A percentile compares a stretch with the other conserved stretches of the same genome.
Evolutionary conservation across 2,888 invertebrate genomes (phyloP).

Genomic region (Brassicogethes aeneus): DNA sequence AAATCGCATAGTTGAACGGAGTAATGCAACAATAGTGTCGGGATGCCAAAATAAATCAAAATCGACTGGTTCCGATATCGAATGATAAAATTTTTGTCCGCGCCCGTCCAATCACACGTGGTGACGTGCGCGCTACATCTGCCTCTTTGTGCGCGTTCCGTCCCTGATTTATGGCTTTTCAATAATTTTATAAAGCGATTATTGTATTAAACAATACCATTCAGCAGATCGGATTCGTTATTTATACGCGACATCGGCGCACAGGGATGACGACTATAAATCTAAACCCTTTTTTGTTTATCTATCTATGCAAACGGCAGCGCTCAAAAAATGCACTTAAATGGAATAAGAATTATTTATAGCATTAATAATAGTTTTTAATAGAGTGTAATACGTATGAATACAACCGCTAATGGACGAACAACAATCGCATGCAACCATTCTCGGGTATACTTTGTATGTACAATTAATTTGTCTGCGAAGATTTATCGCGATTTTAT

Average conservation of each 20-base stretch:
- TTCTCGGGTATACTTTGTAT: conserved; percentile 3
- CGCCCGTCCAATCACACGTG: conserved; percentile 36
- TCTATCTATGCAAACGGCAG: no score
- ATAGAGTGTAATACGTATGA: no score
- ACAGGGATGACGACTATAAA: neutral
- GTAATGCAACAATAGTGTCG: conserved; percentile 36
- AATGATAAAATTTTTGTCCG: conserved; percentile 3
- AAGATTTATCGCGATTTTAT: conserved; percentile 8
- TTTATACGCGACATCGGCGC: conserved; percentile 22
- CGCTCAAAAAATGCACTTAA: no score
- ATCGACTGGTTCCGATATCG: conserved; percentile 20
- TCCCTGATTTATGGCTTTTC: conserved; percentile 36
- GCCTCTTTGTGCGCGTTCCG: conserved; percentile 21
- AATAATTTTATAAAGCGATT: conserved; percentile 37
- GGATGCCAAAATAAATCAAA: conserved; percentile 34
- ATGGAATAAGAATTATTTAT: no score
- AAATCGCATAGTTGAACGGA: conserved; percentile 17
- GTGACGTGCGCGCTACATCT: conserved; percentile 35
- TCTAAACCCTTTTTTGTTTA: no score
- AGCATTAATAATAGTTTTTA: no score
- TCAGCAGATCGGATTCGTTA: conserved; percentile 21
- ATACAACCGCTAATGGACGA: no score
- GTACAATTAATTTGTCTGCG: conserved; percentile 9
- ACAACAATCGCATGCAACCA: conserved; percentile 18
- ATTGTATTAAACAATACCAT: conserved; percentile 35